Percentiles rank a stretch among this genome's conserved stretches.
These are phyloP conservation scores for Fistularia commersonii DNA, from an alignment of 2,797 vertebrate genomes.

Conservation along the genomic window DNA sequence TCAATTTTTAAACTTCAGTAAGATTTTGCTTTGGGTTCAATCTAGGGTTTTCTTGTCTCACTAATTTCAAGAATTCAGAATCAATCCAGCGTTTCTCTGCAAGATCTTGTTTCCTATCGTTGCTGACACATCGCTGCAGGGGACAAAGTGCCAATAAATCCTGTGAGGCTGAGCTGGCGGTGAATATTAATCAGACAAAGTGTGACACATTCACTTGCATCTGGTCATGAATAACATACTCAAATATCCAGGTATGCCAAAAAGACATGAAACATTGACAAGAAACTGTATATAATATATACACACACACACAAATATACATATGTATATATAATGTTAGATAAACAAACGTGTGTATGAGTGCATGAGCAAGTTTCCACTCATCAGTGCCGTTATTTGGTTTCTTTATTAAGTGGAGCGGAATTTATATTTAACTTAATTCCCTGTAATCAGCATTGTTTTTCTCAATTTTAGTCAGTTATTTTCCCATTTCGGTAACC, in stretches of 20 bases:
- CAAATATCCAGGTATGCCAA: neutral
- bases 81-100: too few relatives aligned
- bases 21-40: too few relatives aligned
- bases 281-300: neutral
- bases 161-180: neutral
- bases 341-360: too few relatives aligned
- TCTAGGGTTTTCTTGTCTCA: too few relatives aligned
- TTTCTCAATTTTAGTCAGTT: neutral
- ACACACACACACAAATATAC: too few relatives aligned
- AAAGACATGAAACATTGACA: neutral
- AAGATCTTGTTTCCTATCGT: too few relatives aligned
- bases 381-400: too few relatives aligned
- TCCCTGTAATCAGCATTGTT: neutral
- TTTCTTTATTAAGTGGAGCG: too few relatives aligned
- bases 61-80: too few relatives aligned
- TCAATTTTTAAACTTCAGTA: slow-evolving; percentile 1
- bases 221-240: neutral
- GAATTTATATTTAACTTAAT: too few relatives aligned
- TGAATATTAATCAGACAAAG: slow-evolving; percentile 6
- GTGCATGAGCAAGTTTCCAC: too few relatives aligned
- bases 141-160: slow-evolving; percentile 2
- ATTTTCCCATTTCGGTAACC: neutral
- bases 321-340: too few relatives aligned
- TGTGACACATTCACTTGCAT: slow-evolving; percentile 14
- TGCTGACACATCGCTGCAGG: neutral